phyloP scores from a whole-genome alignment of 2,888 invertebrate genomes.

The Gortyna flavago region DNA sequence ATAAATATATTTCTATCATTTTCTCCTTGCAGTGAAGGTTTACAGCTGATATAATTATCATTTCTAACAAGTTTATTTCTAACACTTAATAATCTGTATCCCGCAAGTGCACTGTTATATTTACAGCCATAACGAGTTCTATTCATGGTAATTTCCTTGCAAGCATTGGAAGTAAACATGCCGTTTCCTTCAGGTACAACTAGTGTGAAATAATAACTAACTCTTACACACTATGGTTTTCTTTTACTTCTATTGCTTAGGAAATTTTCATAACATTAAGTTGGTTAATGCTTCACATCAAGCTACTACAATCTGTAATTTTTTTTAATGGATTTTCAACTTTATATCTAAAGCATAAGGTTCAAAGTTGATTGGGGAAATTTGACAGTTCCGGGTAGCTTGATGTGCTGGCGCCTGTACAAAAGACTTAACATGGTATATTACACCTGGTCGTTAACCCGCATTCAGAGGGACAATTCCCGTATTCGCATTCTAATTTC shows the following conservation, averaged over 20 bases:
- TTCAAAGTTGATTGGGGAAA: too few relatives aligned
- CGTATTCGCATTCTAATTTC: neutral
- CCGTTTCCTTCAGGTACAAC: constrained; percentile 47
- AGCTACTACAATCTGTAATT: too few relatives aligned
- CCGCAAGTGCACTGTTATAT: constrained; percentile 37
- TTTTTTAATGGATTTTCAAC: too few relatives aligned
- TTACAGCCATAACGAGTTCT: constrained; percentile 29
- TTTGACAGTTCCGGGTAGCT: too few relatives aligned
- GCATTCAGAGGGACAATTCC: too few relatives aligned
- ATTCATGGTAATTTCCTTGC: constrained; percentile 33
- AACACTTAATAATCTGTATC: constrained; percentile 12
- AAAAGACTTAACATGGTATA: neutral
- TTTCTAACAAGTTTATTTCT: constrained; percentile 13
- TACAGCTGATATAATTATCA: constrained; percentile 10
- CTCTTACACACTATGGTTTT: constrained; percentile 28
- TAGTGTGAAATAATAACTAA: constrained; percentile 46
- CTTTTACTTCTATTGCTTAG: constrained; percentile 30
- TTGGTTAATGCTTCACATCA: neutral
- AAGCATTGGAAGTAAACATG: constrained; percentile 24
- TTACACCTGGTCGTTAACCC: too few relatives aligned
- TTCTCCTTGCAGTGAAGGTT: neutral
- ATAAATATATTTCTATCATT: neutral
- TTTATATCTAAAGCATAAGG: too few relatives aligned
- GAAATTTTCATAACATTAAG: neutral
- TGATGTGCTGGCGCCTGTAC: too few relatives aligned